Conservation (phyloP, 2,113 vertebrate genomes). For the Crotalus viridis region DNA sequence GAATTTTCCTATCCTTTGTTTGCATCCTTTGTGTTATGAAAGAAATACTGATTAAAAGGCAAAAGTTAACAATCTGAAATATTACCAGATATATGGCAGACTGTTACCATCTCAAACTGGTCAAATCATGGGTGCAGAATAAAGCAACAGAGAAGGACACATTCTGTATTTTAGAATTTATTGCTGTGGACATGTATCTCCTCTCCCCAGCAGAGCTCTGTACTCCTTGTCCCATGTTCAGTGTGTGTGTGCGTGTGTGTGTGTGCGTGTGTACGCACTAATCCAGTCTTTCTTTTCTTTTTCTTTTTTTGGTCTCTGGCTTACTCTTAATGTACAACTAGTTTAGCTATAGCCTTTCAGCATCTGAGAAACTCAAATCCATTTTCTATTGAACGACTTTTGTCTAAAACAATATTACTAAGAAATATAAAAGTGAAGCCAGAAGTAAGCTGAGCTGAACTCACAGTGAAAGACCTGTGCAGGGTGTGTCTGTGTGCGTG, state of each 20-base stretch:
- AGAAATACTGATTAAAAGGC: constrained; percentile 7
- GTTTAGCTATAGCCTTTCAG: not conserved
- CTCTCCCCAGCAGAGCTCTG: not conserved
- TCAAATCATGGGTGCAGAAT: not conserved
- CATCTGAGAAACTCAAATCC: not conserved
- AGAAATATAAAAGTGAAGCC: not conserved
- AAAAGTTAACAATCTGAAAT: not conserved
- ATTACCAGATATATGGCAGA: not conserved
- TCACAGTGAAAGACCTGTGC: not conserved
- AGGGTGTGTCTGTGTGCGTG: not conserved
- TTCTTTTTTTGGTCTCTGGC: not conserved
- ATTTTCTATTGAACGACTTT: not conserved
- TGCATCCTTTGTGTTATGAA: constrained; percentile 20
- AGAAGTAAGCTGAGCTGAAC: not conserved
- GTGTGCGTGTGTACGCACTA: rapidly evolving
- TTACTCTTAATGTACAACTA: not conserved
- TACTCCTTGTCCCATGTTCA: not conserved
- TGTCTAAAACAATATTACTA: not conserved
- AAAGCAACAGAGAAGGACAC: too few relatives aligned
- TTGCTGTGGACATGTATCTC: not conserved
- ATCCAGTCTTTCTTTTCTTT: not conserved
- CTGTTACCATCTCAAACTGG: not conserved
- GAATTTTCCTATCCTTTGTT: constrained; percentile 19
- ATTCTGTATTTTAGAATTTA: not conserved
- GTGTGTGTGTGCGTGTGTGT: not conserved